phyloP scores from a whole-genome alignment of 2,888 invertebrate genomes.

The Meliscaeva auricollis region DNA sequence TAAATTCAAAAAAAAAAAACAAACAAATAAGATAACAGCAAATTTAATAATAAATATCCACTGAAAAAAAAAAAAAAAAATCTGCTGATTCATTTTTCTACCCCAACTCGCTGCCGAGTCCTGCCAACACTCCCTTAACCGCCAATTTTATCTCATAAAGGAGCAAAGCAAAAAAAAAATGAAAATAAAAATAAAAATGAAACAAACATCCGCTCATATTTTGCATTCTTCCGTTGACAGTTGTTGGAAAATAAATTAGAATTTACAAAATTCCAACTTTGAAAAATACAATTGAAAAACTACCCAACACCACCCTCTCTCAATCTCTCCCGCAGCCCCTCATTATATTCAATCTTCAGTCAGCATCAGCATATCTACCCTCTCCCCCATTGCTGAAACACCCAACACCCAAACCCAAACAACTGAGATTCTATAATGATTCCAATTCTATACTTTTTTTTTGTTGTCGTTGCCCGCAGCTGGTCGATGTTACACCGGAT shows the following conservation, averaged over 20 bases:
- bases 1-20: not conserved
- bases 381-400: not conserved
- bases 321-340: not conserved
- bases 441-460: conserved; percentile 27
- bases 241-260: conserved; percentile 73
- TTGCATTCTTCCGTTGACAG: conserved; percentile 57
- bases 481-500: conserved; percentile 67
- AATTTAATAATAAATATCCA: conserved; percentile 24
- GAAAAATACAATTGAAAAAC: conserved; percentile 33
- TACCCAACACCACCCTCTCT: conserved; percentile 14
- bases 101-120: not conserved
- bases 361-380: conserved; percentile 19
- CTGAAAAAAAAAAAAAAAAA: conserved; percentile 29
- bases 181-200: conserved; percentile 22
- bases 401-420: not conserved
- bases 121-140: not conserved
- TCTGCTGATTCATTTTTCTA: conserved; percentile 40
- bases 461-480: conserved; percentile 27
- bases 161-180: conserved; percentile 1
- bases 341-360: not conserved
- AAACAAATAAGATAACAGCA: conserved; percentile 6
- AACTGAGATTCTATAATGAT: conserved; percentile 56
- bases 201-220: conserved; percentile 51
- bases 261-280: conserved; percentile 64
- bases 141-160: conserved; percentile 53